Evolutionary conservation across 2,888 invertebrate species (phyloP), one percentile per base, ranked within the genome.

Genomic region (Pinctada fucata): DNA sequence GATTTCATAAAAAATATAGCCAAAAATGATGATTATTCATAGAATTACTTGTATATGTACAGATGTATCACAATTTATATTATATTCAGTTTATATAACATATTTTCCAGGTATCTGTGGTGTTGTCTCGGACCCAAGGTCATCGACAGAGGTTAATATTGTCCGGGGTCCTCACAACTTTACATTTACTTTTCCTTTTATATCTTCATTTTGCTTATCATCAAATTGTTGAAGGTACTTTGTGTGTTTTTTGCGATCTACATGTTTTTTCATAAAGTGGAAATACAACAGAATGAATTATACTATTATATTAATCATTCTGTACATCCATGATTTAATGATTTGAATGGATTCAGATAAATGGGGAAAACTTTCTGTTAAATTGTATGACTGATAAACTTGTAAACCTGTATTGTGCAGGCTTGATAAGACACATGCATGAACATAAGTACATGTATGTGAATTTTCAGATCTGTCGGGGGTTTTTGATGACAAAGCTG

Each of bases 131-230:
- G 75, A 91, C 93, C 45, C 87, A 87, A 6, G 92, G 92, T 49
- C 88, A 88, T 73, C 88, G 89, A 13, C 92, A 93, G 85, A 88
- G 91, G 70, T 80, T 93, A 78, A 86, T 92, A 68, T 86, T 93
- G 8, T 88, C 90, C 76, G 87, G 88, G 3, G 80, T 86, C 13
- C 87, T 93, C 0, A 89, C 91, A 4, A 84, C 87, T 3, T 78
- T 93, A 10, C 93, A 93, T 83, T 87, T 93, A 47, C 82, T 92
- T 6, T 93, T 93, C 81, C 89, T 93, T 58, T 86, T 93, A n/a
- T 93, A 93, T 85, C 87, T 93, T 68, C 93, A 93, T 86, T 93
- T 93, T 87, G 93, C 93, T 10, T 93, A 93, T 88, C 93, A 93
- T 84, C 90, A 92, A 75, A 91, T 93, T 81, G 93, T 93, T 49